Conservation (phyloP, 1,140 invertebrate species). For the Ceratina calcarata region DNA sequence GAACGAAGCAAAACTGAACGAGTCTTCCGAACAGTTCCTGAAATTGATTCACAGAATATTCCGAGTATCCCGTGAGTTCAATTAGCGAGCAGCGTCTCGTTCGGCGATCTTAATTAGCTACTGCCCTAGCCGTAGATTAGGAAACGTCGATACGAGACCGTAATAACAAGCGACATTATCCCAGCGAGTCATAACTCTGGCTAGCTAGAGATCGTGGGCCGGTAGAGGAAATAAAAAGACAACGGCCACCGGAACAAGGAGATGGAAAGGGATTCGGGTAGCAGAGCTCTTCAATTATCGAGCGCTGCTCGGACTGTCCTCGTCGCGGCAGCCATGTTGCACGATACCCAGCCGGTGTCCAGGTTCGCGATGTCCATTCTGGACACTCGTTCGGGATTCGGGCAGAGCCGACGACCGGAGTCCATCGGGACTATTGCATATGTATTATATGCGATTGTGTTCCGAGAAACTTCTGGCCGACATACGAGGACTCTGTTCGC, state of each 20-base stretch:
- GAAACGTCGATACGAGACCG: slow-evolving; percentile 35
- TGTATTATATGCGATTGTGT: slow-evolving; percentile 80
- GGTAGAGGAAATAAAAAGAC: neutral
- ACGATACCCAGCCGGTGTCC: slow-evolving; percentile 62
- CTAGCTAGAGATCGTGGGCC: neutral
- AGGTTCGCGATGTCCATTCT: slow-evolving; percentile 64
- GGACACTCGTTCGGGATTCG: slow-evolving; percentile 65
- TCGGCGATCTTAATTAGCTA: slow-evolving; percentile 33
- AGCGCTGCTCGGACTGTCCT: slow-evolving; percentile 55
- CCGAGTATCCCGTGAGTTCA: slow-evolving; percentile 12
- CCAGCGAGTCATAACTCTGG: slow-evolving; percentile 31
- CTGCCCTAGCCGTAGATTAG: slow-evolving; percentile 35
- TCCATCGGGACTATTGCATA: slow-evolving; percentile 74
- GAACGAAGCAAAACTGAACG: neutral
- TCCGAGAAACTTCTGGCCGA: slow-evolving; percentile 78
- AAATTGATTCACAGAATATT: neutral
- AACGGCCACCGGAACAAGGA: neutral
- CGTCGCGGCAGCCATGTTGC: slow-evolving; percentile 71
- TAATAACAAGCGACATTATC: slow-evolving; percentile 45
- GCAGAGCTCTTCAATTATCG: slow-evolving; percentile 66
- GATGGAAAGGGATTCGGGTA: slow-evolving; percentile 26
- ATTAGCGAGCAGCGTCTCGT: slow-evolving; percentile 19
- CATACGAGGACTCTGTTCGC: slow-evolving; percentile 74
- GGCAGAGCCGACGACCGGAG: slow-evolving; percentile 62
- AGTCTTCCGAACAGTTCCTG: neutral